These are phyloP conservation scores for Steinernema feltiae DNA, from an alignment of 1,140 invertebrate genomes.

Conservation along the genomic window DNA sequence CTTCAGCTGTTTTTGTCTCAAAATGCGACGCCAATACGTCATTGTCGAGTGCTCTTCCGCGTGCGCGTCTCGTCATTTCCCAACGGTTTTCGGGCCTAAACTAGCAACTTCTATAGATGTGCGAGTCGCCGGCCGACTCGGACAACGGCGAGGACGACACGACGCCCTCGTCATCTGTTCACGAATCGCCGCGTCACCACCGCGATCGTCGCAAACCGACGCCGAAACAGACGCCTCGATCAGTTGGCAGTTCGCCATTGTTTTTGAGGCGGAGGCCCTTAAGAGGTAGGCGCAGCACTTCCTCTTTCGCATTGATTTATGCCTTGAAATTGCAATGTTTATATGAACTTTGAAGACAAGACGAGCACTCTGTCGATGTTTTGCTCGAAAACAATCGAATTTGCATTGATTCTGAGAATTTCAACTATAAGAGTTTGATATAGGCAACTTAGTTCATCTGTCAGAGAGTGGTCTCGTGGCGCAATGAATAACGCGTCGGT, in stretches of 20 bases:
- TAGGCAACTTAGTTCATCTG: too few relatives aligned
- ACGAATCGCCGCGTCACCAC: neutral
- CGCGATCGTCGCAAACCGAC: neutral
- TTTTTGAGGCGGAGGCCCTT: neutral
- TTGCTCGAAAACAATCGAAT: too few relatives aligned
- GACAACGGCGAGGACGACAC: neutral
- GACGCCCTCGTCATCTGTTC: neutral
- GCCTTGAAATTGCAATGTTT: neutral
- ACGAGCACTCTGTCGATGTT: too few relatives aligned
- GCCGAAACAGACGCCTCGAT: neutral
- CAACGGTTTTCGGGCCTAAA: neutral
- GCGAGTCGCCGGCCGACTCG: constrained; percentile 5
- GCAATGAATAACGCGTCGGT: too few relatives aligned
- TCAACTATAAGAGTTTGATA: too few relatives aligned
- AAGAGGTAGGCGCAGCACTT: neutral
- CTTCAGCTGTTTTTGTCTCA: neutral
- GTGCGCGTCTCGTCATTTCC: neutral
- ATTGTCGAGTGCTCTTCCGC: neutral
- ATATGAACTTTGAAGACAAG: neutral
- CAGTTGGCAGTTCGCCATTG: neutral
- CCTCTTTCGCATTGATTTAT: neutral
- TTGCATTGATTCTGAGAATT: too few relatives aligned
- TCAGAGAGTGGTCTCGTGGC: too few relatives aligned
- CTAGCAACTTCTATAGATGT: neutral
- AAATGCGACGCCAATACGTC: neutral